Base-by-base conservation (phyloP, 2,797 vertebrate species). In the Leptodactylus fallax region DNA sequence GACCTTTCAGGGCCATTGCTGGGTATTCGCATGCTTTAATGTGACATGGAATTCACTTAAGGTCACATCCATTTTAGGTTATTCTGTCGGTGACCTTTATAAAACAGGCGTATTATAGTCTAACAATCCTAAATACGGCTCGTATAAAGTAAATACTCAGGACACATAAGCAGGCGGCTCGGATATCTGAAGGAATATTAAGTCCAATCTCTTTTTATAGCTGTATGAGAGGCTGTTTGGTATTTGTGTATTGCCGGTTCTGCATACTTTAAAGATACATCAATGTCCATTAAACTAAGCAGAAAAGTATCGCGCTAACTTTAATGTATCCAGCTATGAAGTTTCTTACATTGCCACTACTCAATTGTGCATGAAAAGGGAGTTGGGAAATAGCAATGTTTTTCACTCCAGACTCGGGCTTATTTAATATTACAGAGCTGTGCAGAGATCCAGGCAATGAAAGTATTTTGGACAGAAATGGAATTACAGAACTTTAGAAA, bases 331-430 rank as follows among this genome's bases (percentile, higher is more conserved):
- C 61, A 79, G 58, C 83, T 56, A 71, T 79, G 67, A 81, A 72
- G 79, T 17, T 55, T 61, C 82, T 61, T 81, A 56, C 56, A 74
- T 88, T 65, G 27, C 77, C 27, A 67, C 79, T 78, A 85, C 81
- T 69, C 65, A 88, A 88, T 80, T 72, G 87, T 85, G 76, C 87
- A 88, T 80, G 83, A 88, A 88, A 88, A 88, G 58, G 69, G 63
- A 88, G 65, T 78, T 87, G 45, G 80, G 51, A 83, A 87, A 87
- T 56, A 83, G 60, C 49, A 82, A 81, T 85, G 67, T 81, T 88
- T 85, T 63, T 88, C 55, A 61, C 45, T 81, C 16, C 81, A 69
- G 74, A 72, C 79, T 82, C 12, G 8, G 21, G 58, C 13, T 65
- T 85, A 77, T 53, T 85, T 88, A 88, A 82, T 76, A 77, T 58